Conservation (phyloP, 2,888 invertebrate species). For the Hydrotaea diabolus region DNA sequence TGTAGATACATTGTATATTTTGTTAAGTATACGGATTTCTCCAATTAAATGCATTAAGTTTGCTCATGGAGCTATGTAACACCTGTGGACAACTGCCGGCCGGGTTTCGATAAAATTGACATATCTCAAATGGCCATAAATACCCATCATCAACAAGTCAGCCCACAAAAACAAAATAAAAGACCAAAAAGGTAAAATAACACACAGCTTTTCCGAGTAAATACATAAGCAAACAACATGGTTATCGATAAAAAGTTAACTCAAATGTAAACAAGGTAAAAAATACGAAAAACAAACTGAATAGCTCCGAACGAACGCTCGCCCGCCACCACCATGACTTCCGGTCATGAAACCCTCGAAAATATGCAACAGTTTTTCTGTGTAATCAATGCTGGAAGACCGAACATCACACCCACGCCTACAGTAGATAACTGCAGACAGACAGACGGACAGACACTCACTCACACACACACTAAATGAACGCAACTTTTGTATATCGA, state of each 20-base stretch:
- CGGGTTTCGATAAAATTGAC: background rate
- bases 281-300: conserved; percentile 8
- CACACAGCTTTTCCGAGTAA: background rate
- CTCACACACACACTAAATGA: conserved; percentile 4
- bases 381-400: conserved; percentile 1
- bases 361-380: conserved; percentile 57
- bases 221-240: background rate
- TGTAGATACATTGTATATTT: too few species aligned
- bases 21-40: too few species aligned
- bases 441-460: too few species aligned
- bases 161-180: background rate
- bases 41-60: too few species aligned
- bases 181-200: background rate
- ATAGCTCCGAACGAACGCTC: background rate
- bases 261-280: conserved; percentile 31
- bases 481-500: conserved; percentile 53
- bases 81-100: too few species aligned
- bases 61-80: too few species aligned
- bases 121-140: background rate
- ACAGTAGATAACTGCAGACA: too few species aligned
- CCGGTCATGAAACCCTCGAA: conserved; percentile 16
- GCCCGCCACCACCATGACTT: background rate
- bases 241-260: conserved; percentile 25
- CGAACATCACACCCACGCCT: background rate
- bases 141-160: background rate